Evolutionary conservation across 2,797 vertebrate genomes (phyloP).

Genomic region (Tragelaphus oryx): DNA sequence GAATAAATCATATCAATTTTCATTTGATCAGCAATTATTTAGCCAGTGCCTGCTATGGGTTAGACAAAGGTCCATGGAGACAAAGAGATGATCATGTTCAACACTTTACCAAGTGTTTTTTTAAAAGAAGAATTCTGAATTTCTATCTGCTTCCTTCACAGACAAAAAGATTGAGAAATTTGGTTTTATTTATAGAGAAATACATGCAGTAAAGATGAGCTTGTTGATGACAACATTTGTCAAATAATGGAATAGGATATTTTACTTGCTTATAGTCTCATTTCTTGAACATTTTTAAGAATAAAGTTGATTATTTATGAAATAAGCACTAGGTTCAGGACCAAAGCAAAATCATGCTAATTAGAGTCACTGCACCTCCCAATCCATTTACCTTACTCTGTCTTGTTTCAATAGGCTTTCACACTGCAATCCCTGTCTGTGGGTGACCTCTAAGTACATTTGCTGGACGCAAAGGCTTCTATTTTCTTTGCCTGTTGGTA

Average conservation of each 20-base stretch:
- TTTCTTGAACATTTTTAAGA: slow-evolving; percentile 30
- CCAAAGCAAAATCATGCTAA: not conserved
- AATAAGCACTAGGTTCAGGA: not conserved
- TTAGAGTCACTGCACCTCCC: not conserved
- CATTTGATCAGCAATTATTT: not conserved
- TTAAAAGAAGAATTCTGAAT: not conserved
- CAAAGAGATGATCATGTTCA: not conserved
- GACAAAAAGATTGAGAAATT: slow-evolving; percentile 7
- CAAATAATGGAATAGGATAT: not conserved
- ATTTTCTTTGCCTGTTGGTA: slow-evolving; percentile 46
- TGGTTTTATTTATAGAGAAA: slow-evolving; percentile 25
- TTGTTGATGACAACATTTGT: not conserved
- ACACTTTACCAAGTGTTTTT: not conserved
- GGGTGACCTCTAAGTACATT: slow-evolving; percentile 3
- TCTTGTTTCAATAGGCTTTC: slow-evolving; percentile 1
- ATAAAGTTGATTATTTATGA: slow-evolving; percentile 23
- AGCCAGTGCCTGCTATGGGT: not conserved
- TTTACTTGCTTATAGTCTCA: not conserved
- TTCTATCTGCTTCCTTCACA: not conserved
- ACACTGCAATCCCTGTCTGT: not conserved
- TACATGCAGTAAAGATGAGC: not conserved
- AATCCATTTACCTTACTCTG: not conserved
- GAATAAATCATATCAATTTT: not conserved
- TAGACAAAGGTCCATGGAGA: not conserved
- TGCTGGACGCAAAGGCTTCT: slow-evolving; percentile 4